Conservation (phyloP, 1,140 invertebrate genomes). For the Megathymus violae region DNA sequence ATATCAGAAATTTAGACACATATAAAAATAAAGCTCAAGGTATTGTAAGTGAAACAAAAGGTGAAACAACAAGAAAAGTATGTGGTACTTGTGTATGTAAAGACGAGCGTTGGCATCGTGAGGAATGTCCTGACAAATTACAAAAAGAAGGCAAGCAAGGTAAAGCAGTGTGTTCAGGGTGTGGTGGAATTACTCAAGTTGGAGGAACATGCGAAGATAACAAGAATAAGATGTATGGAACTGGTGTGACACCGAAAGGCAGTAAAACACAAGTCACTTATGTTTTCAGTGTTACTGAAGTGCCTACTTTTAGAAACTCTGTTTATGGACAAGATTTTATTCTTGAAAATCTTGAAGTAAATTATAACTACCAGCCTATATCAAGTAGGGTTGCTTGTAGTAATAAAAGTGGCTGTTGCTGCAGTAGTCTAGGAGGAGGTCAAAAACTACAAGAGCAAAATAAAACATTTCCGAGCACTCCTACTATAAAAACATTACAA, state of each 20-base stretch:
- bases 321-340: constrained; percentile 42
- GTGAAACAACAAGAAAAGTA: constrained; percentile 51
- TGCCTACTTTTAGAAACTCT: constrained; percentile 53
- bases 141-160: constrained; percentile 35
- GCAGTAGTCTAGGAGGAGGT: constrained; percentile 31
- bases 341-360: constrained; percentile 35
- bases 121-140: constrained; percentile 54
- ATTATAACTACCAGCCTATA: constrained; percentile 24
- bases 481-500: constrained; percentile 24
- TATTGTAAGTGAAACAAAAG: constrained; percentile 49
- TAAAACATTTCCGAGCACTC: constrained; percentile 20
- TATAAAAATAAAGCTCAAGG: constrained; percentile 63
- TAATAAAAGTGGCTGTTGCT: constrained; percentile 39
- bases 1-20: constrained; percentile 71
- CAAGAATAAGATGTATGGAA: constrained; percentile 54
- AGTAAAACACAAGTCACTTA: constrained; percentile 62
- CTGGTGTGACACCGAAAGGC: constrained; percentile 53
- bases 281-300: constrained; percentile 56
- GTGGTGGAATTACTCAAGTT: constrained; percentile 52
- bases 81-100: constrained; percentile 75
- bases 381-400: constrained; percentile 11
- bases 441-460: constrained; percentile 30
- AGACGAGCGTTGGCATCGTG: constrained; percentile 72
- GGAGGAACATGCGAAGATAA: constrained; percentile 67
- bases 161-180: constrained; percentile 58